Percentiles rank a stretch among this genome's conserved stretches.
phyloP scores from a whole-genome alignment of 2,888 invertebrate species.

The Mantis religiosa region DNA sequence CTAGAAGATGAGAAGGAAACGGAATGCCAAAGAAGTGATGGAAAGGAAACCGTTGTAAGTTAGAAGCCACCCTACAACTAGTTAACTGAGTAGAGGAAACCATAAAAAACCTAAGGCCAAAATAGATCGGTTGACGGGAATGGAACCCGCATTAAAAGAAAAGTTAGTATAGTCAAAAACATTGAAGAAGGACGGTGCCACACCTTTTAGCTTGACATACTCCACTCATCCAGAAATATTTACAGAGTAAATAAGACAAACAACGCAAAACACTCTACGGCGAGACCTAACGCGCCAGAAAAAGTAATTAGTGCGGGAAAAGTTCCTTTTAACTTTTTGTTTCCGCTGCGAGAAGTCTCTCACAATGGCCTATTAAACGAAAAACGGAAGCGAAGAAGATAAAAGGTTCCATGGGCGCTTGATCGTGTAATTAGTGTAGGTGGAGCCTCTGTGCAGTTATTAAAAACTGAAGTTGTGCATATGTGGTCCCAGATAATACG shows the following conservation, averaged over 20 bases:
- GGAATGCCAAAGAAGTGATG: no score
- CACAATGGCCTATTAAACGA: not conserved
- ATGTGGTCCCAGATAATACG: not conserved
- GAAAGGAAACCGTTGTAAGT: no score
- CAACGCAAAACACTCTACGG: not conserved
- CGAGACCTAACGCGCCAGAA: not conserved
- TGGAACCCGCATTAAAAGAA: no score
- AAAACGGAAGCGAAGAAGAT: not conserved
- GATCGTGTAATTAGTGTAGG: not conserved
- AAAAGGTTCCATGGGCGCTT: not conserved
- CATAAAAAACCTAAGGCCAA: no score
- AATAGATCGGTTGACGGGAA: no score
- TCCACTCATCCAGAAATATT: not conserved
- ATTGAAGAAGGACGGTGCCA: no score
- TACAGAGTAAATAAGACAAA: not conserved
- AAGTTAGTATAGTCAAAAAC: no score
- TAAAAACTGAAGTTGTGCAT: not conserved
- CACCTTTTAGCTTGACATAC: not conserved
- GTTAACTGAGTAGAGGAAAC: no score
- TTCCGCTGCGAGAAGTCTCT: not conserved
- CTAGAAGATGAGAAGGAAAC: no score
- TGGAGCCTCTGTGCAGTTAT: not conserved
- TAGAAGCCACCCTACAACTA: no score
- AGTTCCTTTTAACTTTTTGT: not conserved
- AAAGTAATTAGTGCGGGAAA: not conserved